These are phyloP conservation scores for Syrrhaptes paradoxus DNA, from an alignment of 2,113 vertebrate genomes.

Conservation along the genomic window DNA sequence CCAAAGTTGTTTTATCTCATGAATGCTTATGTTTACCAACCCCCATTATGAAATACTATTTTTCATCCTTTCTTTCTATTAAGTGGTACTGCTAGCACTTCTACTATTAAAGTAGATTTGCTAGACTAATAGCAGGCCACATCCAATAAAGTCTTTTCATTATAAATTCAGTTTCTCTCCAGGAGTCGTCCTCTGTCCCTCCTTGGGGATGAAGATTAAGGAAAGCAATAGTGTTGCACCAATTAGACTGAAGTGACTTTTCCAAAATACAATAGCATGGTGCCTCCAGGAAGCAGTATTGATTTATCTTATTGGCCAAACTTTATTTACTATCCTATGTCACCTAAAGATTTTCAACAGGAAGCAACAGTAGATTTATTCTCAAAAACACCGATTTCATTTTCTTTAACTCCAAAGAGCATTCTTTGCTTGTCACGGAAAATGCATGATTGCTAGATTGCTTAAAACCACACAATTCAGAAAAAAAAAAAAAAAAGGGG, in stretches of 20 bases:
- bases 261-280: not conserved
- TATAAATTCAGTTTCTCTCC: not conserved
- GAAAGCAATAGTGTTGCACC: not conserved
- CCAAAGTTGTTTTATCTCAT: not conserved
- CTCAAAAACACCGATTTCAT: not conserved
- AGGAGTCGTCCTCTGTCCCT: not conserved
- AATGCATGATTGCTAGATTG: not conserved
- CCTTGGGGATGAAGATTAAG: not conserved
- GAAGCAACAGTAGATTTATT: not conserved
- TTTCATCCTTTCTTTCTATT: not conserved
- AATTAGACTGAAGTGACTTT: not conserved
- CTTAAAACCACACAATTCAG: not conserved
- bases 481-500: not conserved
- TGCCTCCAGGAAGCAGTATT: not conserved
- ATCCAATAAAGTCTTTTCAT: not conserved
- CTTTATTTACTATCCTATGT: not conserved
- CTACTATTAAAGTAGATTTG: not conserved
- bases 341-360: not conserved
- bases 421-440: not conserved
- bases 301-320: not conserved
- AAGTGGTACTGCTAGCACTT: not conserved
- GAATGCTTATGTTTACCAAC: not conserved
- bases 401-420: not conserved
- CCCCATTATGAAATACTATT: not conserved
- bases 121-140: not conserved